phyloP scores from a whole-genome alignment of 2,888 invertebrate species.

The Phytoseiulus persimilis region DNA sequence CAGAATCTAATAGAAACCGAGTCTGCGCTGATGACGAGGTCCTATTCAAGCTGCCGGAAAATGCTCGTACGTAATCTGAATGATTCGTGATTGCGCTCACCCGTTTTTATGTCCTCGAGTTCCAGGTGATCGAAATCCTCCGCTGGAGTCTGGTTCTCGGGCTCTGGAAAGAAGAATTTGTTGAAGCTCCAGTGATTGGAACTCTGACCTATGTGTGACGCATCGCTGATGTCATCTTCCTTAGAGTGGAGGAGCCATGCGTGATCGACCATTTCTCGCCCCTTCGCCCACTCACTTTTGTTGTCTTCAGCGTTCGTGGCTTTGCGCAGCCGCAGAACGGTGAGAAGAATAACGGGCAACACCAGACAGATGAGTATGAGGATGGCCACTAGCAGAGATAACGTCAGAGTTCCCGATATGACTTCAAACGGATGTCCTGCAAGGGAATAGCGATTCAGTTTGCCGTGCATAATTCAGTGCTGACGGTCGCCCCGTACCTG shows the following conservation, averaged over 20 bases:
- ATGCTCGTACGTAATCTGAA: not conserved
- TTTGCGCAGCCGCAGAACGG: not conserved
- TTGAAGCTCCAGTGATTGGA: not conserved
- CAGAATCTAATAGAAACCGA: not conserved
- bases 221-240: too few species aligned
- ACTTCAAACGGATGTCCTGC: constrained; percentile 30
- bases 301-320: not conserved
- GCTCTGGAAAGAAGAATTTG: constrained; percentile 7
- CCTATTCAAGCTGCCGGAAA: not conserved
- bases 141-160: constrained; percentile 6
- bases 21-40: not conserved
- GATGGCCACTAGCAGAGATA: not conserved
- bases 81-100: not conserved
- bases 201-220: not conserved
- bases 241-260: too few species aligned
- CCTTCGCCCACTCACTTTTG: not conserved
- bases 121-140: constrained; percentile 7
- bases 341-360: not conserved
- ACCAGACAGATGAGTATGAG: constrained; percentile 16
- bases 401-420: constrained; percentile 19
- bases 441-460: not conserved
- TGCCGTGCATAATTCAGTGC: too few species aligned
- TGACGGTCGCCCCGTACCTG: too few species aligned
- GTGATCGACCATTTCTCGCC: too few species aligned
- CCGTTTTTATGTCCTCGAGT: constrained; percentile 30